Evolutionary conservation across 2,797 vertebrate genomes (phyloP).

Genomic region (Etheostoma nigrum): DNA sequence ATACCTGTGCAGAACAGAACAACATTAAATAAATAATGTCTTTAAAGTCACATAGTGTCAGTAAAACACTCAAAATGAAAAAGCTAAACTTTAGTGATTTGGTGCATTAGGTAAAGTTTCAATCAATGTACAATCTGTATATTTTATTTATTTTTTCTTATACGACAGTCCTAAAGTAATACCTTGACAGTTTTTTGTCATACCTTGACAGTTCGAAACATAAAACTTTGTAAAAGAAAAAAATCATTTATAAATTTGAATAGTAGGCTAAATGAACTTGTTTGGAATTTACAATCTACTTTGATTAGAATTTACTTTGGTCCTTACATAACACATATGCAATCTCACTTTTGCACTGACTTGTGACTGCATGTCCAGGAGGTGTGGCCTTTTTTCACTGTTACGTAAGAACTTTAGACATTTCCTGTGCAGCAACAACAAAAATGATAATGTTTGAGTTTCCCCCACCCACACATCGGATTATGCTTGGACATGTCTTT

Average conservation of each 20-base stretch:
- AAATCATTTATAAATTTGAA: no score
- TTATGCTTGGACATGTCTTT: constrained; percentile 11
- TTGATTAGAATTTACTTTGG: not conserved
- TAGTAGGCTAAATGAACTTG: no score
- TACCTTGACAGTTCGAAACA: no score
- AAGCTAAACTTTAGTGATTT: not conserved
- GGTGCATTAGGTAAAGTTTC: not conserved
- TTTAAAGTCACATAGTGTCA: not conserved
- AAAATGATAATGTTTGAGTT: not conserved
- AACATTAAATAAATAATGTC: not conserved
- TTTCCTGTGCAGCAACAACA: not conserved
- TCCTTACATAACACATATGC: constrained; percentile 59
- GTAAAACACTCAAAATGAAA: not conserved
- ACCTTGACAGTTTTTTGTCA: no score
- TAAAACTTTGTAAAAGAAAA: no score
- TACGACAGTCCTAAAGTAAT: no score
- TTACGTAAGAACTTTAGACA: not conserved
- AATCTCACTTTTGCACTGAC: not conserved
- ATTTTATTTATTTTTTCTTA: no score
- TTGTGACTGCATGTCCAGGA: not conserved
- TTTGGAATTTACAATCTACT: not conserved
- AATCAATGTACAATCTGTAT: not conserved
- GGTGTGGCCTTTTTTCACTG: not conserved
- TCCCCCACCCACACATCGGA: not conserved
- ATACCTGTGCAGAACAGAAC: constrained; percentile 70